Conservation (phyloP, 30 jellyfish, hydroid and myxozoan species). For the Aurelia sp. region DNA sequence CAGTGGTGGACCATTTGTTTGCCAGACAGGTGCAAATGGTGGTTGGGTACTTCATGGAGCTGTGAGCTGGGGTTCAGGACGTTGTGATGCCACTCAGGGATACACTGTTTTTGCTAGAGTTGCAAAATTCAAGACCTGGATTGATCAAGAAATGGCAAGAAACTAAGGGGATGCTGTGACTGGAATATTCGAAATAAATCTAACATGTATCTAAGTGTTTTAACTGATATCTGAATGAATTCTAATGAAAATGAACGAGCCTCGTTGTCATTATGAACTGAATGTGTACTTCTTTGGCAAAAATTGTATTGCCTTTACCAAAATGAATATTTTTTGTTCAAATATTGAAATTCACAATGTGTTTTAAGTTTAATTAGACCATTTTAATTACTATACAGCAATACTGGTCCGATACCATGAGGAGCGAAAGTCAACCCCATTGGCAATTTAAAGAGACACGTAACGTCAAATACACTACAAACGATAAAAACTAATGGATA, state of each 20-base stretch:
- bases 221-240: background rate
- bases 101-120: slow-evolving; percentile 78
- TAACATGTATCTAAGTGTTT: background rate
- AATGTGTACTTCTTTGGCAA: background rate
- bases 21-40: slow-evolving; percentile 52
- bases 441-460: no score
- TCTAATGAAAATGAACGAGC: background rate
- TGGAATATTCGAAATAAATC: background rate
- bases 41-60: no score
- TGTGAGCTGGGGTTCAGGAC: slow-evolving; percentile 48
- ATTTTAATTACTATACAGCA: no score
- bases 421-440: no score
- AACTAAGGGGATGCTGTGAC: background rate
- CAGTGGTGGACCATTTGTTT: slow-evolving; percentile 79
- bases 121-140: slow-evolving; percentile 25
- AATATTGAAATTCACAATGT: no score
- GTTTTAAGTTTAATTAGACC: no score
- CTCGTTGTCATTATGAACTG: background rate
- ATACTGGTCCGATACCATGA: no score
- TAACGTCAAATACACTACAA: no score
- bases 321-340: no score
- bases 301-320: no score
- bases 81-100: slow-evolving; percentile 57
- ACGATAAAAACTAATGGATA: no score
- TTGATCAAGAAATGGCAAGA: slow-evolving; percentile 15